Percentiles rank a stretch among this genome's conserved stretches.
These are phyloP conservation scores for Phocides pigmalion DNA, from an alignment of 1,140 invertebrate species.

Conservation along the genomic window DNA sequence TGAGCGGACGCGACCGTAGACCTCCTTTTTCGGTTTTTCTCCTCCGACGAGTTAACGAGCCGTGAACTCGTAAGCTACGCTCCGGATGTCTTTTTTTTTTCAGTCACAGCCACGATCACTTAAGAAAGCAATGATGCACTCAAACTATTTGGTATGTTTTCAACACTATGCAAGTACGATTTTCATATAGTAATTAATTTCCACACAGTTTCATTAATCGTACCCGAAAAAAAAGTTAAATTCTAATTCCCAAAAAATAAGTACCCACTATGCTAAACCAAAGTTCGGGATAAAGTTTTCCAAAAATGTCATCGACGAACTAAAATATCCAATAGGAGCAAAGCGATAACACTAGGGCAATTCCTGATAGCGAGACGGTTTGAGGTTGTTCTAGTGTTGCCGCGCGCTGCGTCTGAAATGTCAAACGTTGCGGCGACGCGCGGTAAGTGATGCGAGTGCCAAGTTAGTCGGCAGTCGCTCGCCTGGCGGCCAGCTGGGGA, in stretches of 20 bases:
- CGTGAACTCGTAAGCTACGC: conserved; percentile 69
- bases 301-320: conserved; percentile 31
- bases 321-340: conserved; percentile 51
- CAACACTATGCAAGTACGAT: conserved; percentile 25
- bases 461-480: conserved; percentile 54
- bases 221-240: conserved; percentile 4
- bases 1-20: conserved; percentile 69
- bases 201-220: conserved; percentile 13
- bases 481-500: conserved; percentile 73
- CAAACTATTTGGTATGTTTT: conserved; percentile 45
- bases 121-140: conserved; percentile 52
- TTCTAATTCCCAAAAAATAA: neutral
- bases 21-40: conserved; percentile 67
- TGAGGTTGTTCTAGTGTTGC: conserved; percentile 67
- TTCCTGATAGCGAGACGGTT: conserved; percentile 63
- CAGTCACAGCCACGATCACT: conserved; percentile 73
- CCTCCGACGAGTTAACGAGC: conserved; percentile 69
- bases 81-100: conserved; percentile 62
- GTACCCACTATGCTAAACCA: conserved; percentile 22
- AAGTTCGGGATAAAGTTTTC: conserved; percentile 32
- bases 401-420: conserved; percentile 66
- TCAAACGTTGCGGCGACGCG: conserved; percentile 61
- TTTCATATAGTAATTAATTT: neutral
- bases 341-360: conserved; percentile 63
- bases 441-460: conserved; percentile 5